Conservation (phyloP, 2,888 invertebrate species). For the Acrobasis repandana region DNA sequence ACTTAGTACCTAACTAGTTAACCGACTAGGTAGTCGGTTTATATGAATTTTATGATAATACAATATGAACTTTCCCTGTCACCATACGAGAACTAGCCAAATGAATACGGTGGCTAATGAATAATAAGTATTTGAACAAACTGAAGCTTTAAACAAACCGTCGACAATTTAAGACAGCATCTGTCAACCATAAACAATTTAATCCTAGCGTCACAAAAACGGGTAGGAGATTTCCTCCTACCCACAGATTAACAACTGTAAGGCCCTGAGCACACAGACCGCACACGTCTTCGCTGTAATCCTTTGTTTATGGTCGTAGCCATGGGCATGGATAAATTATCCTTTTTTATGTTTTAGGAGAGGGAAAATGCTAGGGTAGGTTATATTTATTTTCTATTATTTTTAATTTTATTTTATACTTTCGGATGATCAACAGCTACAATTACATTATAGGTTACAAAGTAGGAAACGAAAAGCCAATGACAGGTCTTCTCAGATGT, state of each 20-base stretch:
- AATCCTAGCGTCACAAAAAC: conserved; percentile 14
- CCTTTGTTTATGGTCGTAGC: conserved; percentile 19
- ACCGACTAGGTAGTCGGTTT: too few species aligned
- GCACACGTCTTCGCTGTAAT: conserved; percentile 23
- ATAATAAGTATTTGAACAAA: conserved; percentile 9
- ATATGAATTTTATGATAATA: too few species aligned
- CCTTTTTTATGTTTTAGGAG: too few species aligned
- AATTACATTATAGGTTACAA: too few species aligned
- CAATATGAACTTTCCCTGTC: too few species aligned
- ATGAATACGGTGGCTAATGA: neutral
- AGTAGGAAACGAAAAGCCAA: too few species aligned
- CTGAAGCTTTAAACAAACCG: neutral
- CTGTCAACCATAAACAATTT: conserved; percentile 20
- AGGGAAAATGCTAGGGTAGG: too few species aligned
- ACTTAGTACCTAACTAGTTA: too few species aligned
- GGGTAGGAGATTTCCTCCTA: conserved; percentile 19
- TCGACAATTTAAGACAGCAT: conserved; percentile 10
- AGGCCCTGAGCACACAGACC: conserved; percentile 58
- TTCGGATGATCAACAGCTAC: too few species aligned
- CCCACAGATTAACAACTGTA: conserved; percentile 59
- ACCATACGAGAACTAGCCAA: neutral
- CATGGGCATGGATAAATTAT: neutral
- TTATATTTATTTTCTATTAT: too few species aligned
- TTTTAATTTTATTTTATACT: too few species aligned
- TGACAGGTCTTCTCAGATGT: too few species aligned